Evolutionary conservation across 2,888 invertebrate species (phyloP).

Genomic region (Parnassius glacialis): DNA sequence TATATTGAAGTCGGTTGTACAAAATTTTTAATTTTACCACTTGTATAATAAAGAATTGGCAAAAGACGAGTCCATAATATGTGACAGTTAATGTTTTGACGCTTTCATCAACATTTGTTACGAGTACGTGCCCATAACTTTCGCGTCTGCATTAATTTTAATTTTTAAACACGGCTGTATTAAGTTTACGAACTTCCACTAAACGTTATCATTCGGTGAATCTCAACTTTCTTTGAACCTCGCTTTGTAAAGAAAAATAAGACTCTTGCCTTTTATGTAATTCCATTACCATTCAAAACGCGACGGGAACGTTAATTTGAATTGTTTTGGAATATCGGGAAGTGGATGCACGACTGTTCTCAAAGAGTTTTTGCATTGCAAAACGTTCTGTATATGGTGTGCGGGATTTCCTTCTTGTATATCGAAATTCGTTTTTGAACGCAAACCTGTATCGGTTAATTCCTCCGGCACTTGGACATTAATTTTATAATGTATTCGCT

Average conservation of each 20-base stretch:
- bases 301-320: slow-evolving; percentile 30
- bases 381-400: slow-evolving; percentile 22
- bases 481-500: background rate
- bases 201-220: slow-evolving; percentile 19
- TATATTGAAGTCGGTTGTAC: too few species aligned
- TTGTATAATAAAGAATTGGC: too few species aligned
- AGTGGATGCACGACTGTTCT: slow-evolving; percentile 21
- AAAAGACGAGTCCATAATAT: background rate
- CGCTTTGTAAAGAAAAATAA: slow-evolving; percentile 2
- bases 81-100: background rate
- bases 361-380: slow-evolving; percentile 22
- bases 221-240: slow-evolving; percentile 20
- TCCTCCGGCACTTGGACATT: too few species aligned
- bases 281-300: slow-evolving; percentile 26
- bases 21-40: too few species aligned
- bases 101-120: slow-evolving; percentile 6
- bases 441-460: slow-evolving; percentile 1
- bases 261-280: slow-evolving; percentile 19
- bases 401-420: slow-evolving; percentile 16
- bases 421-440: slow-evolving; percentile 11
- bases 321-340: slow-evolving; percentile 31
- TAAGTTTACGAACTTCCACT: slow-evolving; percentile 17
- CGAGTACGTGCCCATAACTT: slow-evolving; percentile 4
- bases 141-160: slow-evolving; percentile 12
- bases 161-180: slow-evolving; percentile 12